These are phyloP conservation scores for Pseudochromis fuscus DNA, from an alignment of 2,797 vertebrate genomes.

Conservation along the genomic window DNA sequence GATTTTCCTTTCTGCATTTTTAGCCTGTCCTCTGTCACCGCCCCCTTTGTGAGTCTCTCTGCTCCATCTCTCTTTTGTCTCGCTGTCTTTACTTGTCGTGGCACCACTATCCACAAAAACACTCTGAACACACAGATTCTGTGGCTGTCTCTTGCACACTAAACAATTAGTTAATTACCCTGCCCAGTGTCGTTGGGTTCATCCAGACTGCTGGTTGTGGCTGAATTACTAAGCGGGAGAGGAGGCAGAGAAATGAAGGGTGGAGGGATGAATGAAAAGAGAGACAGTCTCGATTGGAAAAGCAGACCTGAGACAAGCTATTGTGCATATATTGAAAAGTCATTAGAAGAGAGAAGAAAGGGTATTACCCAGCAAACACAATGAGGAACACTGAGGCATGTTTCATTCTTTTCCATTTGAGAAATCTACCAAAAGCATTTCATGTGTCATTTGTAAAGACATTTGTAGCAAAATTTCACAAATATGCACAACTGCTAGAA, in stretches of 20 bases:
- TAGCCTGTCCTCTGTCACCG: neutral
- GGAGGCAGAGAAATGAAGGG: slow-evolving; percentile 6
- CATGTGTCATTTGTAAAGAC: neutral
- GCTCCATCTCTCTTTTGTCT: slow-evolving; percentile 33
- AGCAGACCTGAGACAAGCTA: neutral
- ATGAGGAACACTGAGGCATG: neutral
- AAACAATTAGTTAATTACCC: slow-evolving; percentile 65
- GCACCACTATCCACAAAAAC: neutral
- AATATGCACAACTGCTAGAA: neutral
- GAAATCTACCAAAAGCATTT: neutral
- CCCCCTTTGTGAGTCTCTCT: neutral
- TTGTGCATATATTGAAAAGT: neutral
- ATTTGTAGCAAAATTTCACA: neutral
- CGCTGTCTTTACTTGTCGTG: slow-evolving; percentile 15
- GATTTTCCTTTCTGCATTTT: neutral
- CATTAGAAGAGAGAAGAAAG: slow-evolving; percentile 14
- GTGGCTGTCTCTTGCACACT: slow-evolving; percentile 38
- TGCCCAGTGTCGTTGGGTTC: slow-evolving; percentile 52
- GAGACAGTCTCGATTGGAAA: slow-evolving; percentile 8
- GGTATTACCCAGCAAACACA: no score
- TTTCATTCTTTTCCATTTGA: neutral
- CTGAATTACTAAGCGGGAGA: slow-evolving; percentile 27
- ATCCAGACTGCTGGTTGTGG: slow-evolving; percentile 44
- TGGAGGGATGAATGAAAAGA: slow-evolving; percentile 31
- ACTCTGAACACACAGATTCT: slow-evolving; percentile 20